Evolutionary conservation across 1,140 invertebrate species (phyloP), one percentile per base, ranked within the genome.

Genomic region (Zaprionus capensis): DNA sequence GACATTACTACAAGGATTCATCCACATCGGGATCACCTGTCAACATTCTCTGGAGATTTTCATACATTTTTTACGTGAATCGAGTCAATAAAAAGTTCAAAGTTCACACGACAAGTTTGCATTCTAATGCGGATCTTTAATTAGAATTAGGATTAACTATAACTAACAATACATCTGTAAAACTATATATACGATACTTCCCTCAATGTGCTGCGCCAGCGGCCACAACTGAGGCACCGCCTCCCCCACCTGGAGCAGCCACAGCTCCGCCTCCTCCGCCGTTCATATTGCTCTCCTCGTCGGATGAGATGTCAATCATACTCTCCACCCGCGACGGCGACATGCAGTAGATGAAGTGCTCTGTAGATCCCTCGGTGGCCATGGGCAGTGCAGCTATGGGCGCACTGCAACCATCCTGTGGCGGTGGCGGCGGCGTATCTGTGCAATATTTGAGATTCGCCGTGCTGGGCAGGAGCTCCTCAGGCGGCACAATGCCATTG

Each of bases 291-390:
- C 76, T 82, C 34, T 92, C 91, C 58, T 92, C 91, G 24, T 92
- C 91, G 0, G 91, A 92, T 9, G 91, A 92, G 26, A 92, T 87
- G 66, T 92, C 91, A 24, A 92, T 92, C 91, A 92, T 92, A 56
- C 92, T 91, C 63, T 92, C 91, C 14, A 92, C 91, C 1, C 91
- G 87, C 57, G 91, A 92, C 17, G 91, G 91, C 17, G 91, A 92
- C 91, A 92, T 92, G 17, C 90, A 87, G 71, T 92, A 92, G 7
- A 92, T 81, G 65, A 92, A 92, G 61, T 92, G 91, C 64, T 92
- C 91, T 4, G 81, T 92, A 15, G 85, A 84, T 9, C 75, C 80
- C 41, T 88, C 85, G 55, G 75, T 53, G 0, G 28, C 71, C 44
- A 91, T 76, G n/a, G 72, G 31, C 6, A 67, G 66, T 9, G 76